Percentiles rank a stretch among this genome's conserved stretches.
Evolutionary conservation across 1,140 invertebrate species (phyloP).

Genomic region (Lerema accius): DNA sequence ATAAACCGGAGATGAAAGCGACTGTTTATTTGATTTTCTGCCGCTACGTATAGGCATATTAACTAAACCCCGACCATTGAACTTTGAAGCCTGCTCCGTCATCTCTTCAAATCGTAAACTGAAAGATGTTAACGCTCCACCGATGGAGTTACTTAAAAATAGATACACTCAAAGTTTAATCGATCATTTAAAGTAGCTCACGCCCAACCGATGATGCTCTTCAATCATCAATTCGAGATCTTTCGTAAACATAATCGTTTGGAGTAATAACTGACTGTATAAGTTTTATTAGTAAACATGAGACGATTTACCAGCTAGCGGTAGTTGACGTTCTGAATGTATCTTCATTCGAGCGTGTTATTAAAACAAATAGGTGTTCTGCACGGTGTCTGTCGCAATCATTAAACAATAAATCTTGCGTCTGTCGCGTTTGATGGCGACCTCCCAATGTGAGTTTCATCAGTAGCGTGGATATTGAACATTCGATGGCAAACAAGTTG

Average conservation of each 20-base stretch:
- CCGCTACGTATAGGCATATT: conserved; percentile 61
- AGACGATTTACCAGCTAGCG: conserved; percentile 19
- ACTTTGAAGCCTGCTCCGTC: conserved; percentile 48
- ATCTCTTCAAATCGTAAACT: conserved; percentile 50
- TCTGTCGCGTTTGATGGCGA: conserved; percentile 46
- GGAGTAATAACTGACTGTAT: conserved; percentile 14
- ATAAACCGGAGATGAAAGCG: conserved; percentile 79
- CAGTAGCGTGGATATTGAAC: conserved; percentile 32
- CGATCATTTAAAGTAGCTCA: conserved; percentile 11
- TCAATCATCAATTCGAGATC: conserved; percentile 16
- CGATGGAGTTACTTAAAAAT: conserved; percentile 31
- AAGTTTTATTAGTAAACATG: conserved; percentile 34
- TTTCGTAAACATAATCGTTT: conserved; percentile 7
- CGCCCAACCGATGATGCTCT: conserved; percentile 12
- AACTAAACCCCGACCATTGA: conserved; percentile 63
- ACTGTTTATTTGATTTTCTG: conserved; percentile 81
- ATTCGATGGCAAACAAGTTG: conserved; percentile 14
- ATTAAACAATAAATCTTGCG: conserved; percentile 65
- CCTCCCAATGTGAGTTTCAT: conserved; percentile 41
- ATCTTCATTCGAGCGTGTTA: conserved; percentile 57
- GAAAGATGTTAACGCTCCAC: conserved; percentile 19
- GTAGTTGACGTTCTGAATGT: conserved; percentile 28
- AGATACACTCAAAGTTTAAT: conserved; percentile 29
- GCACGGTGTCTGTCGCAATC: conserved; percentile 47
- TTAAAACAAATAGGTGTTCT: conserved; percentile 67